Evolutionary conservation across 2,113 vertebrate genomes (phyloP).

Genomic region (Lichenostomus cassidix): DNA sequence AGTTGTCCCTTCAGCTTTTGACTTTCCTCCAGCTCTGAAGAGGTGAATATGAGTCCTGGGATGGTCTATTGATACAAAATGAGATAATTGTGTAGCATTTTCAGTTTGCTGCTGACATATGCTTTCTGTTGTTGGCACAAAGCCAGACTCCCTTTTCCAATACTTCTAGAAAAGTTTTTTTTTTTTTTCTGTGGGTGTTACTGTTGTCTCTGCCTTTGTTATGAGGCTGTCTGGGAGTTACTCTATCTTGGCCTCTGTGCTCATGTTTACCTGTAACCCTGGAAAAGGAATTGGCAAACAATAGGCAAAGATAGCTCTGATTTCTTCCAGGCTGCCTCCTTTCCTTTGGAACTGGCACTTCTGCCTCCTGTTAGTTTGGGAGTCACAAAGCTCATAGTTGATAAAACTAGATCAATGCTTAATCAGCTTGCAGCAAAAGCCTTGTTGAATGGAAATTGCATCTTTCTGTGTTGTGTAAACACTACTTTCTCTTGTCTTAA

Average conservation of each 20-base stretch:
- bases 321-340: neutral
- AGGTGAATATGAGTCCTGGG: neutral
- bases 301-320: neutral
- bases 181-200: neutral
- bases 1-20: neutral
- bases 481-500: slow-evolving; percentile 50
- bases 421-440: neutral
- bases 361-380: neutral
- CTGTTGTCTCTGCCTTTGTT: neutral
- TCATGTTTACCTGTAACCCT: neutral
- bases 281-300: neutral
- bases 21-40: neutral
- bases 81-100: neutral
- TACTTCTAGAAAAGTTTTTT: neutral
- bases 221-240: neutral
- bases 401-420: neutral
- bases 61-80: neutral
- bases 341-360: neutral
- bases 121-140: neutral
- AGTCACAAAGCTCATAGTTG: neutral
- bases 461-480: neutral
- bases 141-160: neutral
- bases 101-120: neutral
- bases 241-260: neutral
- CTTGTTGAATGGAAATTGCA: neutral